Conservation (phyloP, 1,140 invertebrate species). For the Forficula auricularia region DNA sequence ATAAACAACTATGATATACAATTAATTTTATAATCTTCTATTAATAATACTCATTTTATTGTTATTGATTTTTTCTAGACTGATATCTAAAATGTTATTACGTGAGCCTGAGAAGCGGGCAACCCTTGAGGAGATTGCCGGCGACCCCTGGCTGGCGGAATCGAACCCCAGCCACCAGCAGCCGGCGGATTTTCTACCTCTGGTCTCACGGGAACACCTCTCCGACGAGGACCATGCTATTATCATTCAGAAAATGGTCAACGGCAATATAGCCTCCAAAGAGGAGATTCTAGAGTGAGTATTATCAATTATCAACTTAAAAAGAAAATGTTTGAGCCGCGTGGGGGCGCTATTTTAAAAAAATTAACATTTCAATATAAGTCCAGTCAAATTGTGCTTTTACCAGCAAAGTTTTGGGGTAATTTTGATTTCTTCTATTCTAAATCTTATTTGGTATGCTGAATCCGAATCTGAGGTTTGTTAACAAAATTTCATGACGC, state of each 20-base stretch:
- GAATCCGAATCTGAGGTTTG: too few species aligned
- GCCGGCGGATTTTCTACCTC: conserved; percentile 37
- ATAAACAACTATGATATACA: too few species aligned
- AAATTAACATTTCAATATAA: too few species aligned
- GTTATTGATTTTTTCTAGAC: conserved; percentile 29
- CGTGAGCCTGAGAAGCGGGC: conserved; percentile 80
- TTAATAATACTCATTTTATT: background rate
- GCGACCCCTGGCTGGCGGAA: conserved; percentile 66
- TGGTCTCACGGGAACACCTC: conserved; percentile 65
- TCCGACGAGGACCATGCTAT: conserved; percentile 81
- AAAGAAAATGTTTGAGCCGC: too few species aligned
- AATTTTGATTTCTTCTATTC: too few species aligned
- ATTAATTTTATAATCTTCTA: too few species aligned
- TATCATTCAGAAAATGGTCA: conserved; percentile 92
- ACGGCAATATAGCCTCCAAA: conserved; percentile 81
- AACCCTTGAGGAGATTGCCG: conserved; percentile 70
- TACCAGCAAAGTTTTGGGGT: too few species aligned
- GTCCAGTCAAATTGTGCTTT: too few species aligned
- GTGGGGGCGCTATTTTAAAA: too few species aligned
- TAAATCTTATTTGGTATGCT: too few species aligned
- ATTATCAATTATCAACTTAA: too few species aligned
- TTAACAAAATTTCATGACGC: too few species aligned
- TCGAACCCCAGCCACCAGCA: conserved; percentile 19
- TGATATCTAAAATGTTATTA: conserved; percentile 84
- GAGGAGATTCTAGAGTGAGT: conserved; percentile 80